phyloP scores from a whole-genome alignment of 92 coral and sea anemone genomes.

The Plumapathes pennacea region DNA sequence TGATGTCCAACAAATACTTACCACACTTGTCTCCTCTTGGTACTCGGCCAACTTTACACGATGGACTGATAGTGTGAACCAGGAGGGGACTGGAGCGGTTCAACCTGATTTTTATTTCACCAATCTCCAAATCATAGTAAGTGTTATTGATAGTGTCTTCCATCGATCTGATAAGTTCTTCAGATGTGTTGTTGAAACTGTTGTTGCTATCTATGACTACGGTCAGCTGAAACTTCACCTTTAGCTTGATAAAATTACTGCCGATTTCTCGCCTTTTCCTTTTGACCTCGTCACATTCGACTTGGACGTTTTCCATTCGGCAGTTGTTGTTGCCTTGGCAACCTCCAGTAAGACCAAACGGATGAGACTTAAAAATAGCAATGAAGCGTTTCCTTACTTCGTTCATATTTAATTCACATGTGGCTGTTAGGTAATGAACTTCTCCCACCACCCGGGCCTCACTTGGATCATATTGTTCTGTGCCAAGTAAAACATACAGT shows the following conservation, averaged over 20 bases:
- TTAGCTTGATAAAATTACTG: not conserved
- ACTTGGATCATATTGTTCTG: not conserved
- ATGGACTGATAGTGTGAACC: conserved; percentile 5
- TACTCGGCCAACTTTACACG: conserved; percentile 47
- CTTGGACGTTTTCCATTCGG: conserved; percentile 19
- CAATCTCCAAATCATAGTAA: conserved; percentile 27
- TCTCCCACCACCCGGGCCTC: conserved; percentile 4
- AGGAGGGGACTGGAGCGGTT: conserved; percentile 20
- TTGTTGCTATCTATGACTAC: not conserved
- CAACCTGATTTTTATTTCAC: conserved; percentile 16
- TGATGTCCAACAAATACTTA: not conserved
- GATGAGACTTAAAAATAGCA: not conserved
- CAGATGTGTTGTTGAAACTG: conserved; percentile 23
- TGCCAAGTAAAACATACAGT: not conserved
- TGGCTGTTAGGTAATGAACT: conserved; percentile 13
- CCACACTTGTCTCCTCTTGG: conserved; percentile 45
- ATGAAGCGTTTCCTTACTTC: conserved; percentile 21
- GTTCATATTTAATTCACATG: conserved; percentile 7
- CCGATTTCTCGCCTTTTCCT: conserved; percentile 15
- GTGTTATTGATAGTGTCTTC: conserved; percentile 17
- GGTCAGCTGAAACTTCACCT: not conserved
- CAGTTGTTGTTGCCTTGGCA: conserved; percentile 6
- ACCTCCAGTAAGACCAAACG: conserved; percentile 12
- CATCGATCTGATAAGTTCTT: conserved; percentile 9
- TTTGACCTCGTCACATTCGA: conserved; percentile 18